Evolutionary conservation across 2,113 vertebrate genomes (phyloP).

Genomic region (Oceanites oceanicus): DNA sequence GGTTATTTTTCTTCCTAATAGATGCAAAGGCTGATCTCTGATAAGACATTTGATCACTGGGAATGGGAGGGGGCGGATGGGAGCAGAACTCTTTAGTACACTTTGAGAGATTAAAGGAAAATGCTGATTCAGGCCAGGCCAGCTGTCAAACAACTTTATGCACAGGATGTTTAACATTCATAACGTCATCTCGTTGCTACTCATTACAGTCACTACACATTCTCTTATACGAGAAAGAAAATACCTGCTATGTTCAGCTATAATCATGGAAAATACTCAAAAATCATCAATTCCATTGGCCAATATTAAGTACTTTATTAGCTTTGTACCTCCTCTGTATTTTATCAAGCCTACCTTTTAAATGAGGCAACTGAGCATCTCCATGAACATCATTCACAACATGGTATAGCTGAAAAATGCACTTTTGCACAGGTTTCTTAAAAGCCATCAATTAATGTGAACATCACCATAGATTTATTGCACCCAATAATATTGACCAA

Average conservation of each 20-base stretch:
- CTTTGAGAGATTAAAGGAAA: not conserved
- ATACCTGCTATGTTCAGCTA: not conserved
- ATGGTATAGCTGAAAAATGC: not conserved
- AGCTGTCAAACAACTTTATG: not conserved
- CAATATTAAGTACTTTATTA: not conserved
- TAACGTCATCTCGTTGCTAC: not conserved
- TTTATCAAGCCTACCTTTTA: not conserved
- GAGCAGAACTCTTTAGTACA: not conserved
- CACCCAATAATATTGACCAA: not conserved
- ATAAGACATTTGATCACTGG: not conserved
- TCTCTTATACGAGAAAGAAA: not conserved
- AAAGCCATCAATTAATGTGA: not conserved
- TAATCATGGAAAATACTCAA: not conserved
- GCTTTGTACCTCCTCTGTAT: not conserved
- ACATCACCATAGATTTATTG: not conserved
- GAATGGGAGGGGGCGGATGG: not conserved
- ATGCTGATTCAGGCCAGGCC: not conserved
- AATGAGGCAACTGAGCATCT: not conserved
- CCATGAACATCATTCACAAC: not conserved
- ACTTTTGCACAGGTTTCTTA: not conserved
- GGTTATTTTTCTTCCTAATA: conserved; percentile 18
- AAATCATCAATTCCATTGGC: not conserved
- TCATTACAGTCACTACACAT: not conserved
- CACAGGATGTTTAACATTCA: not conserved
- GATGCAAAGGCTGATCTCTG: not conserved